Base-by-base conservation (phyloP, 2,113 vertebrate genomes). In the Macroglossus sobrinus region DNA sequence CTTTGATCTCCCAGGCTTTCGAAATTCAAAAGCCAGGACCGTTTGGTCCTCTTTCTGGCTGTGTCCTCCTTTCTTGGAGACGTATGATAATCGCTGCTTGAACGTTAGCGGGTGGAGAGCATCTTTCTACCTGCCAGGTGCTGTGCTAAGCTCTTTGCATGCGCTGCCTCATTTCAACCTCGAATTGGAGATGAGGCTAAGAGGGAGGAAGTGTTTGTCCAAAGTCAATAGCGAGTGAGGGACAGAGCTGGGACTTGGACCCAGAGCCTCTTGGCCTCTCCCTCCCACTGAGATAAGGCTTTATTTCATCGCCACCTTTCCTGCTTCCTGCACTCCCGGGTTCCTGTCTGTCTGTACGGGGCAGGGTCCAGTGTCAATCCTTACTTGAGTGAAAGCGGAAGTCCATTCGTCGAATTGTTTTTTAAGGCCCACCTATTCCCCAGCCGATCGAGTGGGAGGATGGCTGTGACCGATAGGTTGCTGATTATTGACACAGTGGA, bases 311-410 rank as follows among this genome's bases (percentile, higher is more conserved):
- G 14, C 3, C 10, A 13, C 3, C 0, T 8, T 38, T 7, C 5
- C 7, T 0, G 33, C 21, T 61, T 57, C 71, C 11, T 1, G 50
- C 3, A 3, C 28, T 22, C 16, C 0, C 7, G 0, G 35, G n/a
- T 24, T 24, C 24, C 26, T 9, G 30, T 14, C 4, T 7, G 4
- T 24, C 30, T 22, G 26, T 26, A 3, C 2, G 1, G 13, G 21
- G 33, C 33, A n/a, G 33, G 19, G 4, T 40, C 61, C 19, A 10
- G 3, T 61, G 18, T 12, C 38, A n/a, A 28, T 14, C 18, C 6
- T 3, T 3, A 63, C 78, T 76, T 78, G 38, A 24, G 30, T 1
- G 61, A 81, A 43, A 13, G 1, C 3, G 9, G 91, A 72, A 95
- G 74, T 26, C 45, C 61, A 69, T 74, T 95, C 89, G 93, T 40